Base-by-base conservation (phyloP, 2,113 vertebrate species). In the Cisticola juncidis region DNA sequence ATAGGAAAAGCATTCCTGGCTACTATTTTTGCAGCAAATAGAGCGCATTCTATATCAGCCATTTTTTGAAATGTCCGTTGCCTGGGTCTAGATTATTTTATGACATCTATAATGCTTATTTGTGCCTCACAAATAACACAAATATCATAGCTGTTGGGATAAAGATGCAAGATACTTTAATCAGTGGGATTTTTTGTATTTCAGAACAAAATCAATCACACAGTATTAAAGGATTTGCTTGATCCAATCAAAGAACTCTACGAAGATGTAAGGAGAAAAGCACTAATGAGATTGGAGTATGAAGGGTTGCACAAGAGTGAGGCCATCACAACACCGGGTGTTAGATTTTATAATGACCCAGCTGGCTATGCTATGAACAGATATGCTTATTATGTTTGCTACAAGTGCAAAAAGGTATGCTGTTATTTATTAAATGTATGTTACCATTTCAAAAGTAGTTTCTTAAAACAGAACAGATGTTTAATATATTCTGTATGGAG, bases 191-290 rank as follows among this genome's bases (percentile, higher is more conserved):
- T 38, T 65, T 84, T 92, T 14, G 14, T 5, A 66, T 98, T 98
- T 88, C 97, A 99, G 99, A 99, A 99, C 98, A 99, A 99, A 98
- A 99, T 99, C 97, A 99, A 99, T 98, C 99, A 99, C 94, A 98
- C 97, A 26, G 99, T 99, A 88, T 98, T 99, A 97, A 99, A 99
- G 94, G 99, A 99, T 97, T 97, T 99, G 94, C 98, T 99, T 68
- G 99, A 99, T 97, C 99, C 99, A 72, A 99, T 99, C 95, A 99
- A 99, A 98, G 99, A 99, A 95, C 99, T 99, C 21, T 99, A 99
- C 92, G 99, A 99, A 95, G 99, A 99, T 57, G 99, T 99, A 83
- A 98, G 99, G 96, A 99, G 99, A 83, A 99, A 99, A 97, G 99
- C 99, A 11, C 95, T 99, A 65, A 99, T 99, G 99, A 98, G 99